These are phyloP conservation scores for Saccostrea cuccullata DNA, from an alignment of 1,140 invertebrate species.

Conservation along the genomic window DNA sequence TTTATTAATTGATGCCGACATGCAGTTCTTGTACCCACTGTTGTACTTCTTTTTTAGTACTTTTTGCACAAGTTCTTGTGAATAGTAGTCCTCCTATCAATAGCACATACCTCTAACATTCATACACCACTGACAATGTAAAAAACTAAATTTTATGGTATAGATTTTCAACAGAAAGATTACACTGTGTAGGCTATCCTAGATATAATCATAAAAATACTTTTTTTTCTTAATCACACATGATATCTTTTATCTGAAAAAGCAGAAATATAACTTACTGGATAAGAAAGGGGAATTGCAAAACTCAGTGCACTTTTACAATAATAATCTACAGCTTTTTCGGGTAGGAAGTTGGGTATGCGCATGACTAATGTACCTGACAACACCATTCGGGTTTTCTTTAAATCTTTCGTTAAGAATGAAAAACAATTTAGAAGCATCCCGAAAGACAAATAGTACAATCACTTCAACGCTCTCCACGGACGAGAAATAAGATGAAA, in stretches of 20 bases:
- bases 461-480: neutral
- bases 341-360: slow-evolving; percentile 38
- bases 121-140: too few species aligned
- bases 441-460: neutral
- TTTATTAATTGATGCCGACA: too few species aligned
- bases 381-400: slow-evolving; percentile 38
- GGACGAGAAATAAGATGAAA: neutral
- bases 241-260: neutral
- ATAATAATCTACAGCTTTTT: slow-evolving; percentile 19
- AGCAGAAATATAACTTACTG: neutral
- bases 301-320: neutral
- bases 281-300: neutral
- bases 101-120: too few species aligned
- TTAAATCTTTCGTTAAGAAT: neutral
- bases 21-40: too few species aligned
- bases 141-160: too few species aligned
- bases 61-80: too few species aligned
- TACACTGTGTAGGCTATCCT: too few species aligned
- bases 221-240: neutral
- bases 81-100: too few species aligned
- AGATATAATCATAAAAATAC: neutral
- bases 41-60: too few species aligned
- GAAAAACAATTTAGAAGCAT: neutral
- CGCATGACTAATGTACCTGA: slow-evolving; percentile 52
- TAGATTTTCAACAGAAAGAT: too few species aligned